A percentile compares a stretch with the other conserved stretches of the same genome.
phyloP scores from a whole-genome alignment of 1,140 invertebrate genomes.

The Ooceraea biroi region DNA sequence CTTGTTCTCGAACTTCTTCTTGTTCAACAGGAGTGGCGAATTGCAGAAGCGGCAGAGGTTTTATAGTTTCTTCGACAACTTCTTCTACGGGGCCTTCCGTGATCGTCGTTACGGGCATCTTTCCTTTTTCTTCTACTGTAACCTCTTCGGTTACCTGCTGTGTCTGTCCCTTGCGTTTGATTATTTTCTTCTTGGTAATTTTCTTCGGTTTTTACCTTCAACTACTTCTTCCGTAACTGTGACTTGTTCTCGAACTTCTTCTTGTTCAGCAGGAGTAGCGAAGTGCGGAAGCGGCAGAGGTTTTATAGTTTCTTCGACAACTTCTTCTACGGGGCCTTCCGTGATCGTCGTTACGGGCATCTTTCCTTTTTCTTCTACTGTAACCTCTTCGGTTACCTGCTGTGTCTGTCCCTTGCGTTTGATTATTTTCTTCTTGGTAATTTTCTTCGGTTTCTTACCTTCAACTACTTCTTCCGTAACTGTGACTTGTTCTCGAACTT shows the following conservation, averaged over 20 bases:
- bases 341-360: slow-evolving; percentile 31
- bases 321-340: slow-evolving; percentile 64
- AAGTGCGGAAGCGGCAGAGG: not conserved
- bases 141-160: no score
- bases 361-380: slow-evolving; percentile 57
- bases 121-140: no score
- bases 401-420: slow-evolving; percentile 64
- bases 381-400: slow-evolving; percentile 65
- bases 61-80: slow-evolving; percentile 57
- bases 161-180: no score
- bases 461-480: no score
- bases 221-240: slow-evolving; percentile 78
- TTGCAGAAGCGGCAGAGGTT: not conserved
- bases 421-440: slow-evolving; percentile 63
- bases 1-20: slow-evolving; percentile 80
- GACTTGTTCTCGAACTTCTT: slow-evolving; percentile 62
- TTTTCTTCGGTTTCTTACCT: slow-evolving; percentile 76
- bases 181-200: no score
- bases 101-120: no score
- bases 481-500: no score
- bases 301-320: slow-evolving; percentile 50
- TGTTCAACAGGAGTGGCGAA: slow-evolving; percentile 27
- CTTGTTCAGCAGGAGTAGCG: slow-evolving; percentile 61
- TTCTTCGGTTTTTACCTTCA: slow-evolving; percentile 81
- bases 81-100: no score